Base-by-base conservation (phyloP, 2,797 vertebrate genomes). In the Xyrichtys novacula region DNA sequence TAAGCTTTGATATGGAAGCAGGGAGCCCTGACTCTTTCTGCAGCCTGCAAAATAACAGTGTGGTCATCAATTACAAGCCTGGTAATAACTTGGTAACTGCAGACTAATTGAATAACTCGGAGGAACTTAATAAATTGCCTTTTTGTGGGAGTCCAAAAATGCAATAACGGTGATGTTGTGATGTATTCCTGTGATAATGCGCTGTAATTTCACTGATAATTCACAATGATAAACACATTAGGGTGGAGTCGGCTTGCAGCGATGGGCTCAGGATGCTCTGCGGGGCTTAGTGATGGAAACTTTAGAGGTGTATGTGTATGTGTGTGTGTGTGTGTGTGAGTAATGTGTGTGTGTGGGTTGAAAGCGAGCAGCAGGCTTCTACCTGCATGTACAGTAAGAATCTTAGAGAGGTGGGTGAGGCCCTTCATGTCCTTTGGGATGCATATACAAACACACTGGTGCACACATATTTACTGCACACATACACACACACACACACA, bases 311-410 rank as follows among this genome's bases (percentile, higher is more conserved):
- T 71, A 50, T 40, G 50, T 63, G 67, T 62, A 54, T 74, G 34
- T 59, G 52, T 50, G 52, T 54, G 44, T 48, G 28, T 43, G 66
- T 57, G 34, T 34, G 22, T 3, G 26, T 47, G 22, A 15, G 50
- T 43, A 5, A 6, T 22, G 32, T 55, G n/a, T 39, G 39, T 65
- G 54, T 6, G 68, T 67, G 60, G 72, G 70, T 20, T 48, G 60
- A 31, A 46, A 46, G 50, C 22, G 17, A 65, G 76, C 69, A 46
- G 71, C 84, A 88, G 74, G 85, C 65, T 62, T 75, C 61, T 89
- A 88, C 86, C 85, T 90, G 85, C 62, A 76, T 43, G 7, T 6
- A 28, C 47, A 25, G 8, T 32, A 39, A 15, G 43, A 64, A 20
- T 44, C n/a, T 0, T 57, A 43, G 43, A 15, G 61, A 67, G 76